These are phyloP conservation scores for Nasonia oneida DNA, from an alignment of 2,888 invertebrate species.

Conservation along the genomic window DNA sequence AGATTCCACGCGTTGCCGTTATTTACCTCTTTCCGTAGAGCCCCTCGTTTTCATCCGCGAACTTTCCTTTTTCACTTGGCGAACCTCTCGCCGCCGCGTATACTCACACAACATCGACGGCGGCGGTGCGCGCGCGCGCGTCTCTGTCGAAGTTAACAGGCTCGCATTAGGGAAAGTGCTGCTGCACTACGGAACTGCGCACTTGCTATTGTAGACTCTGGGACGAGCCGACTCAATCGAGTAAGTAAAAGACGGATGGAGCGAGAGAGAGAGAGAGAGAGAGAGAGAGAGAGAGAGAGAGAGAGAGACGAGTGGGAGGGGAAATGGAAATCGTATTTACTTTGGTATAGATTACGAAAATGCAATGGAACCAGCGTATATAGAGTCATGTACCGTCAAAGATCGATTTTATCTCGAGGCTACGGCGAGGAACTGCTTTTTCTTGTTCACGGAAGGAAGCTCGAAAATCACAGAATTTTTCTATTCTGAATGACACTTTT, in stretches of 20 bases:
- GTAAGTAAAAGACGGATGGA: background rate
- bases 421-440: no score
- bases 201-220: background rate
- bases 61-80: background rate
- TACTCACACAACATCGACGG: background rate
- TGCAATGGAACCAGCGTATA: slow-evolving; percentile 5
- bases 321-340: background rate
- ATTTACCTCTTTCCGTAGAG: background rate
- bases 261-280: no score
- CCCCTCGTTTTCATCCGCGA: background rate
- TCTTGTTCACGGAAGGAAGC: no score
- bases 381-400: background rate
- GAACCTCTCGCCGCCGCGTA: background rate
- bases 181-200: slow-evolving; percentile 62
- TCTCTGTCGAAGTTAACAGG: slow-evolving; percentile 66
- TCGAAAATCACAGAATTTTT: no score
- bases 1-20: background rate
- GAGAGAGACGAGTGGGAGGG: background rate
- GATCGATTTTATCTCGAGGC: no score
- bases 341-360: slow-evolving; percentile 3
- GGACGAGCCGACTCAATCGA: background rate
- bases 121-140: background rate
- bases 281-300: background rate
- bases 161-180: slow-evolving; percentile 68
- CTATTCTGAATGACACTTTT: no score